Evolutionary conservation across 2,888 invertebrate genomes (phyloP).

Genomic region (Pollenia amentaria): DNA sequence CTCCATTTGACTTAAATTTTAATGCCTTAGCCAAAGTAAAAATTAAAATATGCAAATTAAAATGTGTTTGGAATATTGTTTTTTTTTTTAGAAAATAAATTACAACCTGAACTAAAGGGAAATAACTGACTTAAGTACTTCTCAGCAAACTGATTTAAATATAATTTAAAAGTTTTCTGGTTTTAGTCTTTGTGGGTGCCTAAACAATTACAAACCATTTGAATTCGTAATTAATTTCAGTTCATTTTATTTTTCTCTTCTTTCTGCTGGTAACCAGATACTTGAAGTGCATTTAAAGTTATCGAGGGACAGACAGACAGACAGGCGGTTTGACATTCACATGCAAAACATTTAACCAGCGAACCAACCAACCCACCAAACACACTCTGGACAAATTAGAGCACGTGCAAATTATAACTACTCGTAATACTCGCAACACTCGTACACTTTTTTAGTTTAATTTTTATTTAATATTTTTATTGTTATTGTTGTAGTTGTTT

Average conservation of each 20-base stretch:
- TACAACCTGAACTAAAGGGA: neutral
- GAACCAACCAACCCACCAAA: slow-evolving; percentile 5
- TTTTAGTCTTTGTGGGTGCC: slow-evolving; percentile 31
- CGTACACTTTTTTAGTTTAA: slow-evolving; percentile 33
- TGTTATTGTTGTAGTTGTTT: slow-evolving; percentile 30
- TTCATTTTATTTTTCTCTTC: slow-evolving; percentile 8
- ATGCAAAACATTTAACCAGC: slow-evolving; percentile 23
- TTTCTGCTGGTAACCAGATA: neutral
- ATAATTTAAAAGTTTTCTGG: slow-evolving; percentile 4
- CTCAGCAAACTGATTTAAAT: slow-evolving; percentile 6
- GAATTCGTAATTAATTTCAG: slow-evolving; percentile 66
- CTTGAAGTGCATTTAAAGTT: slow-evolving; percentile 49
- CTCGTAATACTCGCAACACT: neutral
- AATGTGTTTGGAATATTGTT: slow-evolving; percentile 60
- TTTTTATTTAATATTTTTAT: slow-evolving; percentile 49
- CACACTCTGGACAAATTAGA: slow-evolving; percentile 73
- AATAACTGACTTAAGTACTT: slow-evolving; percentile 13
- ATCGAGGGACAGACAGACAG: slow-evolving; percentile 9
- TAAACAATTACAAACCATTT: slow-evolving; percentile 56
- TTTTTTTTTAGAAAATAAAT: neutral
- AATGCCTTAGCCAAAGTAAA: neutral
- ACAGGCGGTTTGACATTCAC: slow-evolving; percentile 17
- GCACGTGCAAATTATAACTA: slow-evolving; percentile 76
- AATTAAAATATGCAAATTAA: slow-evolving; percentile 31
- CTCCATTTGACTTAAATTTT: slow-evolving; percentile 1